Base-by-base conservation (phyloP, 2,797 vertebrate species). In the Tragopan temminckii region DNA sequence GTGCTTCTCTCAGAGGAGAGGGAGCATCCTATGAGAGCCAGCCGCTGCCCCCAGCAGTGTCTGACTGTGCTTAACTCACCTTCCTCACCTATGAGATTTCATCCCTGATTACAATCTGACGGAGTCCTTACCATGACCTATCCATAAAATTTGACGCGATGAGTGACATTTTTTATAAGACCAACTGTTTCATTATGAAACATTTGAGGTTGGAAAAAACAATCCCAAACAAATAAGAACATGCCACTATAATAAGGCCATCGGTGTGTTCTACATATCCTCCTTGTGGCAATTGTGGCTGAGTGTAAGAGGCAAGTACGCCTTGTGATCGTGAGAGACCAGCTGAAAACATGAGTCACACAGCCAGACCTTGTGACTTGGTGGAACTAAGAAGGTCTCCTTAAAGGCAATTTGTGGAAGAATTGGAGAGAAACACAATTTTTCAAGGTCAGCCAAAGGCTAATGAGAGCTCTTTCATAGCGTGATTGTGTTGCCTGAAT, bases 381-480 rank as follows among this genome's bases (percentile, higher is more conserved):
- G 36, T 84, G 72, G 70, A 93, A 91, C 67, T 91, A 88, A 94
- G 86, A 70, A 86, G 87, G 93, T 90, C 94, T 88, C 72, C 81
- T 91, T 96, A 95, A 96, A 94, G 74, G 84, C 89, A 94, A 91
- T 93, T 92, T 93, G 90, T 69, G 52, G 84, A 94, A 83, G 87
- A 80, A 91, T 27, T 95, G 91, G 85, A 95, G 76, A 95, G 93
- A 95, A 95, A 91, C 0, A 2, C 89, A 74, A 43, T 58, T 91
- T 91, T 68, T 81, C 80, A 80, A 91, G 89, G 88, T 96, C 93
- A 95, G 90, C 94, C 96, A 97, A 86, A 90, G 94, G 89, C 93
- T 97, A 97, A 97, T 96, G 89, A 97, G 91, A 40, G 25, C 79
- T 86, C 79, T 91, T 93, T 89, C 90, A 90, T 42, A 91, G 76